Percentiles rank a stretch among this genome's conserved stretches.
Conservation (phyloP, 2,113 vertebrate genomes). For the Rhineura floridana region DNA sequence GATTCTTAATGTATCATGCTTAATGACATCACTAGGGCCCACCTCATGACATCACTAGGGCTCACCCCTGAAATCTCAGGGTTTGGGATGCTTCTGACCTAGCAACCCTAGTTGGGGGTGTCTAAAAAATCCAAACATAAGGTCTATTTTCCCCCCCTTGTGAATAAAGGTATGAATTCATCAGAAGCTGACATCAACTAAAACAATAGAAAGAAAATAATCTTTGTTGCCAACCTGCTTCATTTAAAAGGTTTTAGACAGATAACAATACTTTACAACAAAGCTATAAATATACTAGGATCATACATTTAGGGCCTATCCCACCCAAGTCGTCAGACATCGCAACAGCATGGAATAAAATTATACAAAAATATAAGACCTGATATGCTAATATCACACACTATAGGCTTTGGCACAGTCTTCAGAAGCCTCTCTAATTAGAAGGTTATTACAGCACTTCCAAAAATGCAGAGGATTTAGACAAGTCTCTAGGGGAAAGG, state of each 20-base stretch:
- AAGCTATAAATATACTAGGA: not conserved
- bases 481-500: not conserved
- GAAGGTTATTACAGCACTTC: not conserved
- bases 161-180: conserved; percentile 28
- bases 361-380: not conserved
- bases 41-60: too few species aligned
- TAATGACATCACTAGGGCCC: too few species aligned
- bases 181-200: not conserved
- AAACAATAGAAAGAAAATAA: conserved; percentile 31
- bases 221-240: not conserved
- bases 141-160: conserved; percentile 7
- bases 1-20: too few species aligned
- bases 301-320: not conserved
- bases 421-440: not conserved
- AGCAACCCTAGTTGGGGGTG: too few species aligned
- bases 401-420: not conserved
- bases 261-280: not conserved
- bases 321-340: not conserved
- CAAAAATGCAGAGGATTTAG: not conserved
- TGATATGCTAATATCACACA: not conserved
- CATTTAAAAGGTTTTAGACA: not conserved
- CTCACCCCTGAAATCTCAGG: too few species aligned
- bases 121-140: conserved; percentile 16
- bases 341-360: not conserved
- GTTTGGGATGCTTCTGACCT: too few species aligned